phyloP scores from a whole-genome alignment of 2,113 vertebrate genomes.

The Athene noctua region DNA sequence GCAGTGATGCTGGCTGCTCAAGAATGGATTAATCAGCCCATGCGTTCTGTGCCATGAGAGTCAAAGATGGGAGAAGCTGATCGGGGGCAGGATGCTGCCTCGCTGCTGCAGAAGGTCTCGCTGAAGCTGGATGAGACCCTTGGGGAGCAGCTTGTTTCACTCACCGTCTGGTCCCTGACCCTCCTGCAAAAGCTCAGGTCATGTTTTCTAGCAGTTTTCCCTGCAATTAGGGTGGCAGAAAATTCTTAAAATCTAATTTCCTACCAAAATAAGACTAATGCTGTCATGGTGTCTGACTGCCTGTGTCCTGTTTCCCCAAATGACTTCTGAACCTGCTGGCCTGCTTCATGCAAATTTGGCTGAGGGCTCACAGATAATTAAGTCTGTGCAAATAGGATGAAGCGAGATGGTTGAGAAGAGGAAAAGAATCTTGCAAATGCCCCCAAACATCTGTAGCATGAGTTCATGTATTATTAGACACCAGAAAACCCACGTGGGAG shows the following conservation, averaged over 20 bases:
- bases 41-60: background rate
- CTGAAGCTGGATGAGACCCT: background rate
- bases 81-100: background rate
- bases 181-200: background rate
- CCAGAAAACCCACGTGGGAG: constrained; percentile 33
- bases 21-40: background rate
- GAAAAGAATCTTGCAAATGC: background rate
- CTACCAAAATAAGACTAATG: background rate
- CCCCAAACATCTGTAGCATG: constrained; percentile 34
- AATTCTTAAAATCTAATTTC: background rate
- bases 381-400: background rate
- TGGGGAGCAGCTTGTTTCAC: background rate
- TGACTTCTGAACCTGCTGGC: background rate
- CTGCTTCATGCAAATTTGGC: background rate
- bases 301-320: background rate
- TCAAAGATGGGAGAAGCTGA: background rate
- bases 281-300: background rate
- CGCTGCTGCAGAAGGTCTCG: fast-evolving
- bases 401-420: background rate
- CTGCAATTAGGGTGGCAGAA: background rate
- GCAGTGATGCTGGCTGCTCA: background rate
- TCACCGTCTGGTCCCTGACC: background rate
- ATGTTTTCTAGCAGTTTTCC: background rate
- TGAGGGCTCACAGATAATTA: background rate
- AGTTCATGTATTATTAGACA: constrained; percentile 47